Evolutionary conservation across 2,888 invertebrate genomes (phyloP).

Genomic region (Lottia scabra): DNA sequence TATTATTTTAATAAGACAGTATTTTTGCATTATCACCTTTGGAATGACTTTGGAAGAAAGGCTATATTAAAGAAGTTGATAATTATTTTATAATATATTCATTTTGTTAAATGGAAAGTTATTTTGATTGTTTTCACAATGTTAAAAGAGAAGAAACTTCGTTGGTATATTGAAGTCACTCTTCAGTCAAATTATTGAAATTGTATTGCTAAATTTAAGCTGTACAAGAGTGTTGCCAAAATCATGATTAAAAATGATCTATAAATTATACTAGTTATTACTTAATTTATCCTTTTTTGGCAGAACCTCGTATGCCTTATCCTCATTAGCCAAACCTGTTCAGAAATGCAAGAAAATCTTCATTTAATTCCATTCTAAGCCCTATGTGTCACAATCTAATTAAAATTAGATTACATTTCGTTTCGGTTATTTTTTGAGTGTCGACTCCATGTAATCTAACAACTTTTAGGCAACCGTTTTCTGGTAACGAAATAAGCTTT

Average conservation of each 20-base stretch:
- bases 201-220: conserved; percentile 32
- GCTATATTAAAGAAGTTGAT: conserved; percentile 11
- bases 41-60: conserved; percentile 8
- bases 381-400: no score
- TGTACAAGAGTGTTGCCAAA: conserved; percentile 53
- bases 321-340: no score
- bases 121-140: conserved; percentile 20
- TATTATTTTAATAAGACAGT: conserved; percentile 17
- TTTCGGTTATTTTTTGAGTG: no score
- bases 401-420: no score
- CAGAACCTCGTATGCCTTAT: no score
- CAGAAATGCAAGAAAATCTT: no score
- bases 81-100: conserved; percentile 20
- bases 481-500: no score
- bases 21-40: conserved; percentile 12
- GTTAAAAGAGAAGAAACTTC: conserved; percentile 8
- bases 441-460: no score
- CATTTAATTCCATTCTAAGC: no score
- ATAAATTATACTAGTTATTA: neutral
- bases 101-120: conserved; percentile 17
- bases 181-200: conserved; percentile 9
- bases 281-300: no score
- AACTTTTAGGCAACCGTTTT: no score
- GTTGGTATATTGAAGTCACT: conserved; percentile 12
- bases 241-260: conserved; percentile 39